A percentile compares a stretch with the other conserved stretches of the same genome.
Conservation (phyloP, 2,888 invertebrate species). For the Campoplex capitator region DNA sequence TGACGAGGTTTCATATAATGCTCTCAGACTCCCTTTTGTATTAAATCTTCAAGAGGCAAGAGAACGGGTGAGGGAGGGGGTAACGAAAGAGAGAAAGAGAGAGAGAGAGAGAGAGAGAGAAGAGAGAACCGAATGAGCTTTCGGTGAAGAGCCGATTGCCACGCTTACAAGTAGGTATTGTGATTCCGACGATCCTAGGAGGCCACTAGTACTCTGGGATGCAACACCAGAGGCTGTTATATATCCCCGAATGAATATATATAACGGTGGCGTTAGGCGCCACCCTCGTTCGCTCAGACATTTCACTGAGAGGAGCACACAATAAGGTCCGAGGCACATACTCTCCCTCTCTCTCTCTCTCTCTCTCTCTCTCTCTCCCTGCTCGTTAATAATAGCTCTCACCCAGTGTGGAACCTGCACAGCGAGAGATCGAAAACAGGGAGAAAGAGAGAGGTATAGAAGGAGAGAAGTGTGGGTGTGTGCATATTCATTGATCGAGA, state of each 20-base stretch:
- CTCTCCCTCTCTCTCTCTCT: conserved; percentile 50
- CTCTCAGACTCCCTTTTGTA: conserved; percentile 15
- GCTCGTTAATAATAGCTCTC: conserved; percentile 66
- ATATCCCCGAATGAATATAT: conserved; percentile 39
- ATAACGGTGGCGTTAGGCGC: conserved; percentile 56
- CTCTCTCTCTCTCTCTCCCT: conserved; percentile 48
- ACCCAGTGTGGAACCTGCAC: conserved; percentile 48
- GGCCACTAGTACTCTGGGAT: conserved; percentile 41
- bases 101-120: conserved; percentile 10
- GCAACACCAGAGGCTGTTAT: conserved; percentile 9
- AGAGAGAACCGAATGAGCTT: conserved; percentile 51
- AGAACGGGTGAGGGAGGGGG: neutral
- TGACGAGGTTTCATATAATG: conserved; percentile 37
- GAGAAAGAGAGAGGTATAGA: conserved; percentile 14
- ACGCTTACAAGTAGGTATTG: conserved; percentile 66
- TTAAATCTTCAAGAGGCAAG: neutral
- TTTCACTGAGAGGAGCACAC: conserved; percentile 62
- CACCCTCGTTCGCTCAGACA: conserved; percentile 58
- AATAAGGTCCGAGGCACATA: conserved; percentile 65
- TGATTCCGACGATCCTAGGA: conserved; percentile 51
- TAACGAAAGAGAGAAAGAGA: neutral
- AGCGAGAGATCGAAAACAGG: neutral
- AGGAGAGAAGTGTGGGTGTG: conserved; percentile 30
- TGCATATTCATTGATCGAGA: conserved; percentile 62
- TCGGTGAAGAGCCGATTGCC: conserved; percentile 64